Conservation (phyloP, 1,140 invertebrate genomes). For the Aradophagus sp. region DNA sequence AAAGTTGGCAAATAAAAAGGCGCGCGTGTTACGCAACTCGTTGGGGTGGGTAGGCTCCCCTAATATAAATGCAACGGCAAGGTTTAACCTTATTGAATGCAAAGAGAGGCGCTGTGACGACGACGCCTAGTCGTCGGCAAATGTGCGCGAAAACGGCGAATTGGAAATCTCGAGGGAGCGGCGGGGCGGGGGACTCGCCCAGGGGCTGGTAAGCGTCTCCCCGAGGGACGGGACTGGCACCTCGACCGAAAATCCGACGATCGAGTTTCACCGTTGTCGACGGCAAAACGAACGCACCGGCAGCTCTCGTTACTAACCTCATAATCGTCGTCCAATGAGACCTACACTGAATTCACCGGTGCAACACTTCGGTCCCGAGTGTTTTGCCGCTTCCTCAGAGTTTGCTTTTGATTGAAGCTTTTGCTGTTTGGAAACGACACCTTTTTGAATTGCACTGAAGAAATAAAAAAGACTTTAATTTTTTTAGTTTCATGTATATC, state of each 20-base stretch:
- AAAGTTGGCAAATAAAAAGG: conserved; percentile 37
- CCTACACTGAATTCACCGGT: conserved; percentile 29
- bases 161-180: conserved; percentile 58
- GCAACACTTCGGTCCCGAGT: too few relatives aligned
- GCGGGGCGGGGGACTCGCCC: conserved; percentile 62
- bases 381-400: too few relatives aligned
- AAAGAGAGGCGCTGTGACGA: conserved; percentile 55
- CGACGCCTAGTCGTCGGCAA: conserved; percentile 51
- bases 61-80: conserved; percentile 48
- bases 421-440: too few relatives aligned
- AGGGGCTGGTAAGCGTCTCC: conserved; percentile 62
- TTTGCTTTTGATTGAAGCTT: too few relatives aligned
- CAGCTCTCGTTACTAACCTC: conserved; percentile 62
- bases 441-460: too few relatives aligned
- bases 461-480: too few relatives aligned
- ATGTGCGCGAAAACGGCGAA: conserved; percentile 63
- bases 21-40: conserved; percentile 3
- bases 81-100: conserved; percentile 54
- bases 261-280: conserved; percentile 62
- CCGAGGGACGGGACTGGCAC: conserved; percentile 65
- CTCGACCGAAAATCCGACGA: conserved; percentile 64
- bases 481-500: too few relatives aligned
- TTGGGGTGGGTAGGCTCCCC: conserved; percentile 21
- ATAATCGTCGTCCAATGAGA: conserved; percentile 57
- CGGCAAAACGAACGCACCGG: conserved; percentile 54